Evolutionary conservation across 1,140 invertebrate species (phyloP).

Genomic region (Globodera rostochiensis): DNA sequence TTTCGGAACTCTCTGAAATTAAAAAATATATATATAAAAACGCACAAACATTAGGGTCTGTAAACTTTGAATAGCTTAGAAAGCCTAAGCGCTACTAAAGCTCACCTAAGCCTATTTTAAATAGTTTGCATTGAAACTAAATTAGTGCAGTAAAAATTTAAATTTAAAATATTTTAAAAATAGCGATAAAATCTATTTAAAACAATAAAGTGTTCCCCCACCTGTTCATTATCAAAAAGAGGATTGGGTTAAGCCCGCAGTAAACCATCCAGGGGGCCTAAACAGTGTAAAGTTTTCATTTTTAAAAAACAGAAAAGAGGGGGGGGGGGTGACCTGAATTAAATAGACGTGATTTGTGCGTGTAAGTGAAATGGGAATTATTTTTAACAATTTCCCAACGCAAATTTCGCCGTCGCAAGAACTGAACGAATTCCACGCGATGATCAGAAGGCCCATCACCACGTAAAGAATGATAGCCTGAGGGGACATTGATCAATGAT

Average conservation of each 20-base stretch:
- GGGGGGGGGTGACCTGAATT: not conserved
- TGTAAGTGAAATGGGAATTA: not conserved
- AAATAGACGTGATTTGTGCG: not conserved
- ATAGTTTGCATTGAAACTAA: too few relatives aligned
- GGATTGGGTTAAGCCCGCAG: constrained; percentile 5
- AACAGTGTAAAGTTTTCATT: not conserved
- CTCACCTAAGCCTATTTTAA: too few relatives aligned
- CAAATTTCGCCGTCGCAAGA: not conserved
- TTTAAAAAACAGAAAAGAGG: too few relatives aligned
- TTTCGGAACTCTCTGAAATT: too few relatives aligned
- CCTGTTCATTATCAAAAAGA: not conserved
- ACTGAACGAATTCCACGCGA: not conserved
- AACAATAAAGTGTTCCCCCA: not conserved
- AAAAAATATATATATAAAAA: too few relatives aligned
- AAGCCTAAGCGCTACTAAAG: too few relatives aligned
- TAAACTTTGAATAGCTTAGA: too few relatives aligned
- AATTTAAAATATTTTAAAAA: too few relatives aligned
- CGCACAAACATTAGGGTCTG: too few relatives aligned
- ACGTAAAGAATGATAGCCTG: not conserved
- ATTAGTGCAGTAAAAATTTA: too few relatives aligned
- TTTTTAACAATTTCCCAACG: not conserved
- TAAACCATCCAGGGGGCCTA: not conserved
- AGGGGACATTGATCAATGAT: not conserved
- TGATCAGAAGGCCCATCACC: not conserved
- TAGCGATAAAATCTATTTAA: too few relatives aligned